Conservation (phyloP, 2,888 invertebrate genomes). For the Cephus nigrinus region DNA sequence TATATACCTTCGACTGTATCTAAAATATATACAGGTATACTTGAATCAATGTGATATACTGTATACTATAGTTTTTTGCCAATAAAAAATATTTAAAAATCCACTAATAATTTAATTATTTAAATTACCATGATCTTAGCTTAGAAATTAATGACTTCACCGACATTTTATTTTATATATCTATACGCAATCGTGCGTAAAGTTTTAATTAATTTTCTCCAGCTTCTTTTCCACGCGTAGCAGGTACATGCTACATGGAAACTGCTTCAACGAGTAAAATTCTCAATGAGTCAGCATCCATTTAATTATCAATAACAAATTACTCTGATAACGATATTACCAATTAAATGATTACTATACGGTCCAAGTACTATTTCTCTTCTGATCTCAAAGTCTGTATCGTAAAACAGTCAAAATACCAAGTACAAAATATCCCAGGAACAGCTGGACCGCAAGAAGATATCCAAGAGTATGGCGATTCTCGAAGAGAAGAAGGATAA, state of each 20-base stretch:
- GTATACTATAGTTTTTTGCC: not conserved
- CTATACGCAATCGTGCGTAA: not conserved
- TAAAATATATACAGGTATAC: not conserved
- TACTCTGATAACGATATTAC: not conserved
- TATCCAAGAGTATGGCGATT: conserved; percentile 33
- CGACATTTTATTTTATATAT: not conserved
- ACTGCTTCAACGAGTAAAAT: not conserved
- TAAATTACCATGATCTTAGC: not conserved
- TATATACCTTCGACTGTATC: not conserved
- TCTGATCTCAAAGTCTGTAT: not conserved
- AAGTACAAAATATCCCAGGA: conserved; percentile 17
- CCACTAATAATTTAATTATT: not conserved
- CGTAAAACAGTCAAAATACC: not conserved
- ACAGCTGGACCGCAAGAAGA: conserved; percentile 41
- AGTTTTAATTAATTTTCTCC: not conserved
- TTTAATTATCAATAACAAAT: not conserved
- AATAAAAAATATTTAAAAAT: not conserved
- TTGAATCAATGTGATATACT: not conserved
- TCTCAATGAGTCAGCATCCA: not conserved
- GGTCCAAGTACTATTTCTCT: not conserved
- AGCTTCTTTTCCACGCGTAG: not conserved
- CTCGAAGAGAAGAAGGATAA: conserved; percentile 42
- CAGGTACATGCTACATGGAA: not conserved
- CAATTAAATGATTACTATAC: not conserved
- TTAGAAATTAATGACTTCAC: not conserved